A percentile compares a stretch with the other conserved stretches of the same genome.
Conservation (phyloP, 2,797 vertebrate genomes). For the Trematocara caparti region DNA sequence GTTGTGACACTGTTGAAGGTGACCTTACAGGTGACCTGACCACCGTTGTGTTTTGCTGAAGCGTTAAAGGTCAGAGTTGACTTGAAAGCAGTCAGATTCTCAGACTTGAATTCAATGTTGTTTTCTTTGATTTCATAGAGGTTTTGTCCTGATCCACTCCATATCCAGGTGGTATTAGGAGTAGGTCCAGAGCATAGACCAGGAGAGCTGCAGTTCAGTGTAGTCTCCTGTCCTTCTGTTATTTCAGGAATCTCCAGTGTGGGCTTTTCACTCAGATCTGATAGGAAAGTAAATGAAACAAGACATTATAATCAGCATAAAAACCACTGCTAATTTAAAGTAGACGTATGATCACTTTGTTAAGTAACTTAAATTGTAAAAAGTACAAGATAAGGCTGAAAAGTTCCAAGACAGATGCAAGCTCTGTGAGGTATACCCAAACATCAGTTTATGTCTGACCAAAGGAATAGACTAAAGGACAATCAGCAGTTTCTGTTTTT, state of each 20-base stretch:
- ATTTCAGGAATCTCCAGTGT: background rate
- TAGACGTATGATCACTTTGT: rapidly evolving
- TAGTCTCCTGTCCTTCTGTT: rapidly evolving
- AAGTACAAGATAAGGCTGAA: background rate
- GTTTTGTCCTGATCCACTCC: background rate
- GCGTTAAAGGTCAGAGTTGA: slow-evolving; percentile 9
- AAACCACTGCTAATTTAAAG: background rate
- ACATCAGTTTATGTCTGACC: background rate
- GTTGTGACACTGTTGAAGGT: background rate
- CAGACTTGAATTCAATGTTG: background rate
- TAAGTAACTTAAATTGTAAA: background rate
- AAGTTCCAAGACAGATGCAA: background rate
- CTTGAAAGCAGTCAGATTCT: rapidly evolving
- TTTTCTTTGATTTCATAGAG: background rate
- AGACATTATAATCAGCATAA: rapidly evolving
- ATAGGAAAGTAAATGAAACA: background rate
- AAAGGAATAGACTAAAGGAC: background rate
- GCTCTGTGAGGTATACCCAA: background rate
- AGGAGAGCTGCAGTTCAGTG: rapidly evolving
- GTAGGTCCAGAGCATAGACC: background rate
- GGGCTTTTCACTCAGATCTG: background rate
- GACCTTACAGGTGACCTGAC: background rate
- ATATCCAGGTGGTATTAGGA: background rate
- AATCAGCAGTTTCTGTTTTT: background rate
- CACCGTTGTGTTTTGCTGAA: rapidly evolving